Evolutionary conservation across 1,140 invertebrate species (phyloP), one percentile per base, ranked within the genome.

Genomic region (Oreohelix idahoensis): DNA sequence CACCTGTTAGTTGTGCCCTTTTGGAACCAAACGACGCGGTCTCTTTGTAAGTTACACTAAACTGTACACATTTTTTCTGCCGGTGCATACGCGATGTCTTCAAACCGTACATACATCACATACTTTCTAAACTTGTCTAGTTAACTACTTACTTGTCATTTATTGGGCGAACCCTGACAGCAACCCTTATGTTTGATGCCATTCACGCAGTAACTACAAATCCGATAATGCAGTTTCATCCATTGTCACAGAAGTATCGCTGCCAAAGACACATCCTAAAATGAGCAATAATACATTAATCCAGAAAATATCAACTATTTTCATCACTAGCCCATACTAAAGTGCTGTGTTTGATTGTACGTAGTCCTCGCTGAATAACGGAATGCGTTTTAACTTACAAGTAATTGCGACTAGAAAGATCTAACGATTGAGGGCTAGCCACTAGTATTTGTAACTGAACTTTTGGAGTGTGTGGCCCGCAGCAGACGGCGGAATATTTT

Each of bases 151-250:
- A 80, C 78, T 80, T 80, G 63, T 35, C 32, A 42, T 42, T 80
- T 1, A 80, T 26, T 11, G 78, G 78, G 8, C 78, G 8, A 69
- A 80, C 63, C 32, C 78, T 38, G 10, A 80, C 78, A 26, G 78
- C 78, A 66, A 80, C 78, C 42, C 78, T 66, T 45, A 80, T 29
- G 29, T 80, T 80, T 69, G 78, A 80, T n/a, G 58, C 53, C 78
- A 70, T 80, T 10, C 26, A 15, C 42, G 35, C 35, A 13, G 11
- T 38, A 26, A 23, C 15, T 77, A 13, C 2, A 32, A 77, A 77
- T 51, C 36, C 45, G 26, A 20, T 49, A 49, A 77, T 51, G 23
- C 39, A 15, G n/a, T 5, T 17, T 76, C 45, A 76, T 49, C 74
- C 74, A 76, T 76, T 76, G 29, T 76, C 74, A 51, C 42, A 45